Evolutionary conservation across 2,113 vertebrate species (phyloP).

Genomic region (Cavia porcellus): DNA sequence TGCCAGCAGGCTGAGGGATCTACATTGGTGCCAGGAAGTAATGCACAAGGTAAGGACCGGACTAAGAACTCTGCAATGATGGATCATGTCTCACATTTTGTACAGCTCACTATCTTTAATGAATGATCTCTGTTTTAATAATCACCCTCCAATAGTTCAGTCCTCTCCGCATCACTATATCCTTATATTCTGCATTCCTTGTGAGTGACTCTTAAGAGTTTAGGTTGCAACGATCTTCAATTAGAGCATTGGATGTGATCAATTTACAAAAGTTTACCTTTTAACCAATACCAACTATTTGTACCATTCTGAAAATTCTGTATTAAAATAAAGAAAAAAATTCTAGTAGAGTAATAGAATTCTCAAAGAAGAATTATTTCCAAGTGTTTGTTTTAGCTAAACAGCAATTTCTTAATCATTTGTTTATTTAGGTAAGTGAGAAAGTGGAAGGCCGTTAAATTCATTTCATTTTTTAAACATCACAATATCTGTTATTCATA

Average conservation of each 20-base stretch:
- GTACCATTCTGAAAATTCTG: constrained; percentile 37
- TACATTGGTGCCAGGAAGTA: not conserved
- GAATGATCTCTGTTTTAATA: not conserved
- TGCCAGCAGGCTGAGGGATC: not conserved
- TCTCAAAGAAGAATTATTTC: constrained; percentile 45
- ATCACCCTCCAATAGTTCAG: not conserved
- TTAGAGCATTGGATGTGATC: constrained; percentile 16
- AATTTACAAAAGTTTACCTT: constrained; percentile 22
- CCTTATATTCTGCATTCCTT: not conserved
- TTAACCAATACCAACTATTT: constrained; percentile 1
- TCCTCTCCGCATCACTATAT: not conserved
- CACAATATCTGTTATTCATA: constrained; percentile 37
- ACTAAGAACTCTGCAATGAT: not conserved
- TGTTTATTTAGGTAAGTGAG: constrained; percentile 5
- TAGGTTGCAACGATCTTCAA: not conserved
- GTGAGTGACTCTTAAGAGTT: not conserved
- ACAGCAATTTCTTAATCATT: constrained; percentile 57
- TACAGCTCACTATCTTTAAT: not conserved
- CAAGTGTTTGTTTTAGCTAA: constrained; percentile 33
- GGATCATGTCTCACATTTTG: not conserved
- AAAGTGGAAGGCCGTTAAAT: constrained; percentile 24
- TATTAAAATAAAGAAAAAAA: constrained; percentile 41
- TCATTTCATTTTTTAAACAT: constrained; percentile 55
- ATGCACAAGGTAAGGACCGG: not conserved
- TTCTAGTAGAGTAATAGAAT: constrained; percentile 49